These are phyloP conservation scores for Aphelinus atriplicis DNA, from an alignment of 1,140 invertebrate species.

Conservation along the genomic window DNA sequence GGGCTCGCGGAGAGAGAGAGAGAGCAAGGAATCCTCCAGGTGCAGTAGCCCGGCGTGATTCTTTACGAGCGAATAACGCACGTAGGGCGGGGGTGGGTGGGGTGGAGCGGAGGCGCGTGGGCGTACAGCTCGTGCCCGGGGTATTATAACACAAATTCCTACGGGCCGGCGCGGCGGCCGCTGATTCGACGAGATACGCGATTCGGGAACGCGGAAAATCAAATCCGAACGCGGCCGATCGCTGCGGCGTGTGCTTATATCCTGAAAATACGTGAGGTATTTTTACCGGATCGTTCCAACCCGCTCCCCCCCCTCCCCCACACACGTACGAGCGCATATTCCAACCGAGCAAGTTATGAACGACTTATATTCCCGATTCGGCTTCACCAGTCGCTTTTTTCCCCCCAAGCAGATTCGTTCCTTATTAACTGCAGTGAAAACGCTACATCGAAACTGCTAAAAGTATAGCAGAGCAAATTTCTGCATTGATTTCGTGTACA, in stretches of 20 bases:
- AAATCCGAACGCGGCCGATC: background rate
- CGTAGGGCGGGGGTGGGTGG: background rate
- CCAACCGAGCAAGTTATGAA: no score
- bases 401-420: no score
- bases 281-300: background rate
- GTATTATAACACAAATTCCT: constrained; percentile 19
- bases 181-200: constrained; percentile 2
- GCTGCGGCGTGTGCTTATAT: no score
- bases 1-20: background rate
- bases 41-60: background rate
- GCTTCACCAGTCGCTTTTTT: no score
- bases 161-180: background rate
- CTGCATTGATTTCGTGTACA: no score
- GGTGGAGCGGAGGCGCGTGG: background rate
- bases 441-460: no score
- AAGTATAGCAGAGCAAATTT: no score
- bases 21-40: background rate
- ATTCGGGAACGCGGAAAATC: background rate
- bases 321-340: no score
- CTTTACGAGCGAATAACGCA: background rate
- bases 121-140: background rate
- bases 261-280: no score
- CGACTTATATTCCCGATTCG: no score
- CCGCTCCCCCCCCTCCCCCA: no score
- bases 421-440: no score